A percentile compares a stretch with the other conserved stretches of the same genome.
phyloP scores from a whole-genome alignment of 2,888 invertebrate genomes.

The Cephus pygmeus region DNA sequence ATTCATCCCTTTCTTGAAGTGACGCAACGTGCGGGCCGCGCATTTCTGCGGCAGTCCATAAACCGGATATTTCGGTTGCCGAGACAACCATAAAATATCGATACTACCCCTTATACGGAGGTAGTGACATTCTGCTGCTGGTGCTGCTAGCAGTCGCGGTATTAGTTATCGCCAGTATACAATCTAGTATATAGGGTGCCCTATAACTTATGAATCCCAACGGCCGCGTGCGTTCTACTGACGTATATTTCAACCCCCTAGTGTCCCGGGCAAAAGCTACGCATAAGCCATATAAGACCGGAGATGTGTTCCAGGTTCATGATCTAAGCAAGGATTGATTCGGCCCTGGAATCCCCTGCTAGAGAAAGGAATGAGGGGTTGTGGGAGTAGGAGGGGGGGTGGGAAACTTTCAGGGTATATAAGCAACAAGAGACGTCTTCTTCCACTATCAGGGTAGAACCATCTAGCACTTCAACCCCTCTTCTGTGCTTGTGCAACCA shows the following conservation, averaged over 20 bases:
- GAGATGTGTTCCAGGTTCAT: background rate
- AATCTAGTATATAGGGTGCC: background rate
- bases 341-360: background rate
- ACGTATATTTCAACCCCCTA: conserved; percentile 21
- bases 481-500: background rate
- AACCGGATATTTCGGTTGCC: conserved; percentile 37
- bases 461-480: background rate
- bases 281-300: conserved; percentile 27
- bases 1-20: background rate
- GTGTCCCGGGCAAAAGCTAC: conserved; percentile 27
- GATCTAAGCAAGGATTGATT: background rate
- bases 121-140: background rate
- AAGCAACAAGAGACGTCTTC: background rate
- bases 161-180: background rate
- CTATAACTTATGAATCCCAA: conserved; percentile 37
- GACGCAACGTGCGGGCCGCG: background rate
- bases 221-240: conserved; percentile 34
- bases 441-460: background rate
- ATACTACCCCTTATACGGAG: background rate
- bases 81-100: conserved; percentile 35
- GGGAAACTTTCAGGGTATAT: background rate
- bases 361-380: background rate
- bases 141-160: background rate
- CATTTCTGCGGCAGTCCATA: conserved; percentile 31
- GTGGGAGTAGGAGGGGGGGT: background rate